phyloP scores from a whole-genome alignment of 2,113 vertebrate species.

The Euleptes europaea region DNA sequence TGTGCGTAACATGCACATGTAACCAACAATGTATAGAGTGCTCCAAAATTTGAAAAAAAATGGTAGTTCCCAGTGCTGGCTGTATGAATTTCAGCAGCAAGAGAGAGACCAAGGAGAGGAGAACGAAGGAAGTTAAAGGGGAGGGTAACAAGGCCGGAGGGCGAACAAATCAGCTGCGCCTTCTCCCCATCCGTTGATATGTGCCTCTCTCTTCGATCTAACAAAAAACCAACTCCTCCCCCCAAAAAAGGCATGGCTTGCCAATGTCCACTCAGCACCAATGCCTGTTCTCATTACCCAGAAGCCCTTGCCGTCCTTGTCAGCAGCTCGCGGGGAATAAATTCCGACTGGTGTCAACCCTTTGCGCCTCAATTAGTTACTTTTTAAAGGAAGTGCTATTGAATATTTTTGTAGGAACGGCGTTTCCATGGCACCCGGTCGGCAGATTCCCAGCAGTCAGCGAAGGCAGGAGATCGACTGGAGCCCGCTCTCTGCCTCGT shows the following conservation, averaged over 20 bases:
- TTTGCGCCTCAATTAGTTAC: slow-evolving; percentile 48
- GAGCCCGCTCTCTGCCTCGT: background rate
- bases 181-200: no score
- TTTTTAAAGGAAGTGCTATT: slow-evolving; percentile 36
- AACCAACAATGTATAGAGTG: no score
- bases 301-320: background rate
- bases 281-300: background rate
- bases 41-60: no score
- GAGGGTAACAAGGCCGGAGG: background rate
- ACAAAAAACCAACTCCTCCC: background rate
- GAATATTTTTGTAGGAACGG: slow-evolving; percentile 60
- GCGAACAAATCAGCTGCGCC: no score
- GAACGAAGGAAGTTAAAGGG: background rate
- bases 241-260: accelerated
- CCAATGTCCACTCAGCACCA: background rate
- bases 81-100: background rate
- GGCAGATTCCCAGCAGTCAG: slow-evolving; percentile 8
- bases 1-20: no score
- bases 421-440: slow-evolving; percentile 74
- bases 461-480: accelerated
- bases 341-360: background rate
- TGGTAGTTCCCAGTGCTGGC: no score
- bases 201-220: background rate
- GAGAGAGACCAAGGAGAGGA: background rate
- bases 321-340: slow-evolving; percentile 2